Evolutionary conservation across 2,888 invertebrate species (phyloP), one percentile per base, ranked within the genome.

Genomic region (Cheilosia impressa): DNA sequence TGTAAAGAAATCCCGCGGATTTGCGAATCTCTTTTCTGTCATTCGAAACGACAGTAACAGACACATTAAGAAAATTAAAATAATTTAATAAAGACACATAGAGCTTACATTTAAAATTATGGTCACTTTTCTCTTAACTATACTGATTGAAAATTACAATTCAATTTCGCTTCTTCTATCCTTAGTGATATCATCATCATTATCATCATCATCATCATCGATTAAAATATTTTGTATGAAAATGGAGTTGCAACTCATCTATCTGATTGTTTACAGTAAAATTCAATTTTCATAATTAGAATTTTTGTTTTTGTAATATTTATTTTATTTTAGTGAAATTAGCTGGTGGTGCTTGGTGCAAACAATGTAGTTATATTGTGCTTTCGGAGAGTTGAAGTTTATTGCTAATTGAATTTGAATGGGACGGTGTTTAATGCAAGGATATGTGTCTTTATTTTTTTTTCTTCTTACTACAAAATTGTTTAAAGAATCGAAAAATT

Each of bases 201-300:
- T 17, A 45, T 45, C 45, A 45, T 45, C 47, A 47, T 47, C 13
- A 24, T 19, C 19, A 43, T 60, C 10, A 34, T 31, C 19, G 27
- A 13, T 31, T 63, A 55, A 66, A 47, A 22, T 65, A 27, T 45
- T 43, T 52, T 76, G 0, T 22, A 41, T 53, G 58, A 71, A 68
- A 65, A 52, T 60, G 84, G 84, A 84, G 84, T 84, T 84, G 84
- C 84, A 84, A 84, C 80, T 84, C 84, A 58, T 84, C 84, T 84
- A 84, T 84, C 84, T 84, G 77, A 34, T 83, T 81, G 57, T 72
- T 66, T 57, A 73, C 69, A 68, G 58, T 31, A 57, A 63, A 58
- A 63, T 68, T 79, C 62, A 58, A 57, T 45, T 53, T 60, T 34
- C 22, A 19, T 66, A 62, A 38, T 72, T 72, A 72, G 34, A 53